Evolutionary conservation across 2,797 vertebrate genomes (phyloP), one percentile per base, ranked within the genome.

Genomic region (Setipinna tenuifilis): DNA sequence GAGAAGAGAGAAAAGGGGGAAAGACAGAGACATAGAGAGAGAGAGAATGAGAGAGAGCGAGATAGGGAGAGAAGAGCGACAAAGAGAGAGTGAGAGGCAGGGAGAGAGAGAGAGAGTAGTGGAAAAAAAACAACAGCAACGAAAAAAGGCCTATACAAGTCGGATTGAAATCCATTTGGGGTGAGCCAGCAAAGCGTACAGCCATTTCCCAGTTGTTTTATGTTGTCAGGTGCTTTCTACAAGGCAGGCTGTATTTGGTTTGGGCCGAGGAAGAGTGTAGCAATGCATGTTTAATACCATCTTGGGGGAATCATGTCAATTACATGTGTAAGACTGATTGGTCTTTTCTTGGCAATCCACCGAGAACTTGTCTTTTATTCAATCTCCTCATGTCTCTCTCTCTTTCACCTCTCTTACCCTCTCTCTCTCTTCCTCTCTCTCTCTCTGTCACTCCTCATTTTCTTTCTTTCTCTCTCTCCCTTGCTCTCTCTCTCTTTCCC

Each of bases 301-400:
- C 92, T 90, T 75, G 61, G 68, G 88, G 89, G 89, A 83, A 90
- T 84, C 35, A 5, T 41, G 87, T 91, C 88, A 89, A 86, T 88
- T 87, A 88, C 89, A 88, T 81, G 58, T 88, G 85, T 68, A 86
- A 85, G 82, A 87, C 90, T 88, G 90, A 90, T 83, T 85, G 65
- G 65, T 16, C 61, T 50, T 82, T 28, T 81, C 58, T 25, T 16
- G 80, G 46, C 35, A 82, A 7, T 65, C 58, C 31, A 50, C 80
- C 44, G 80, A 48, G 41, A 48, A 48, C 16, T 14, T 35, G 65
- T 71, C 65, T 71, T 25, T 28, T 31, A 31, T 71, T 28, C 5
- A 57, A 19, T 71, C 21, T 48, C 12, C 82, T 41, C 46, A 21
- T 58, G 28, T 44, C 17, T 59, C 57, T 83, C 62, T n/a, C 19